Conservation (phyloP, 1,140 invertebrate species). For the Onthophagus taurus region DNA sequence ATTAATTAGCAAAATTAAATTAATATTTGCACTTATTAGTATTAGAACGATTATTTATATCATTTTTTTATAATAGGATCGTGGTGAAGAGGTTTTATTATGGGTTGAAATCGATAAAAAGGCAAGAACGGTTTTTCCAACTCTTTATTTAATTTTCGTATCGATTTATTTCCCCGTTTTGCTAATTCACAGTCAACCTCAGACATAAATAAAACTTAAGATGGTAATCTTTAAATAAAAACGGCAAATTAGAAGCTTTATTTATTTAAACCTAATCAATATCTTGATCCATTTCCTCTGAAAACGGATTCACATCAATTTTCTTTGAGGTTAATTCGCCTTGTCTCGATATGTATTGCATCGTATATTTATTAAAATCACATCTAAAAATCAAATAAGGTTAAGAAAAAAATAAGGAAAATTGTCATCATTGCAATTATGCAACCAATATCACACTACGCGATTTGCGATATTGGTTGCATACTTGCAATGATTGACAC, state of each 20-base stretch:
- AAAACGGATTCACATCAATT: constrained; percentile 2
- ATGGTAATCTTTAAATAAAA: no score
- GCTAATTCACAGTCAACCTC: no score
- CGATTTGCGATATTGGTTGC: no score
- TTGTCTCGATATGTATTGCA: constrained; percentile 51
- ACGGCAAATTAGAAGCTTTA: no score
- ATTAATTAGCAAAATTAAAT: not conserved
- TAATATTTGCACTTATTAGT: not conserved
- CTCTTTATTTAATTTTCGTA: constrained; percentile 62
- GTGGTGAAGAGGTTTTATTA: constrained; percentile 52
- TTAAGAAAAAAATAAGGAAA: no score
- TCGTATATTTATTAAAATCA: constrained; percentile 72
- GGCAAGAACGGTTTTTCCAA: constrained; percentile 62
- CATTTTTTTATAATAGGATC: constrained; percentile 37
- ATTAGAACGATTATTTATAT: constrained; percentile 10
- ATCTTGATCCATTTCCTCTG: not conserved
- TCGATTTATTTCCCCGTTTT: constrained; percentile 69
- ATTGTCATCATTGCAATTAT: no score
- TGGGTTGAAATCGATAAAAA: constrained; percentile 59
- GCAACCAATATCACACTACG: no score
- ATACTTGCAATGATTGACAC: no score
- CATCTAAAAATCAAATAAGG: constrained; percentile 49
- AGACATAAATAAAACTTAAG: no score
- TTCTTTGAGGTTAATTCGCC: constrained; percentile 41
- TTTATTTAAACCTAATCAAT: no score